Conservation (phyloP, 2,797 vertebrate species). For the Mormyrops boulengeri region DNA sequence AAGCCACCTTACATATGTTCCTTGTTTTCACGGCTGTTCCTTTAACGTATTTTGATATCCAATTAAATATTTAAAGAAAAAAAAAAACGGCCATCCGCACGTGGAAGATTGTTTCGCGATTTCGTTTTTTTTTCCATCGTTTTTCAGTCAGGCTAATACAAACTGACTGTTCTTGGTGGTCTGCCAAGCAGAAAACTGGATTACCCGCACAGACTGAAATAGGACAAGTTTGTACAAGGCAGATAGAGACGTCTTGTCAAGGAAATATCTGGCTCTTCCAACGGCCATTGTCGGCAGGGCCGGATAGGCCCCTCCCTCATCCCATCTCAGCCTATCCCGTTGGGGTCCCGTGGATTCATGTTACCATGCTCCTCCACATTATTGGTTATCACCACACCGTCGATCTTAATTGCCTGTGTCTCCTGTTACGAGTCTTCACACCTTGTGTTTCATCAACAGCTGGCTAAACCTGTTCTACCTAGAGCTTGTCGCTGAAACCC, state of each 20-base stretch:
- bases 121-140: not conserved
- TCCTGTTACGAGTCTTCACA: not conserved
- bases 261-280: not conserved
- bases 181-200: slow-evolving; percentile 22
- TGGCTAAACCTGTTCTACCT: not conserved
- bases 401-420: not conserved
- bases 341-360: not conserved
- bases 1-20: not conserved
- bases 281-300: not conserved
- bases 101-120: not conserved
- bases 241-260: not conserved
- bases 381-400: not conserved
- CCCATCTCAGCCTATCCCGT: not conserved
- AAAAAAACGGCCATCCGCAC: not conserved
- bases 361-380: not conserved
- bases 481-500: not conserved
- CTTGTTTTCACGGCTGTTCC: not conserved
- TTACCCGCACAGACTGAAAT: slow-evolving; percentile 4
- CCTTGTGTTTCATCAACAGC: not conserved
- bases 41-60: slow-evolving; percentile 12
- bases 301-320: not conserved
- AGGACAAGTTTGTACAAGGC: slow-evolving; percentile 16
- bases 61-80: slow-evolving; percentile 2
- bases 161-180: slow-evolving; percentile 8
- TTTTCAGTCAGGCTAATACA: not conserved